Evolutionary conservation across 2,888 invertebrate species (phyloP).

Genomic region (Himalopsyche anomala): DNA sequence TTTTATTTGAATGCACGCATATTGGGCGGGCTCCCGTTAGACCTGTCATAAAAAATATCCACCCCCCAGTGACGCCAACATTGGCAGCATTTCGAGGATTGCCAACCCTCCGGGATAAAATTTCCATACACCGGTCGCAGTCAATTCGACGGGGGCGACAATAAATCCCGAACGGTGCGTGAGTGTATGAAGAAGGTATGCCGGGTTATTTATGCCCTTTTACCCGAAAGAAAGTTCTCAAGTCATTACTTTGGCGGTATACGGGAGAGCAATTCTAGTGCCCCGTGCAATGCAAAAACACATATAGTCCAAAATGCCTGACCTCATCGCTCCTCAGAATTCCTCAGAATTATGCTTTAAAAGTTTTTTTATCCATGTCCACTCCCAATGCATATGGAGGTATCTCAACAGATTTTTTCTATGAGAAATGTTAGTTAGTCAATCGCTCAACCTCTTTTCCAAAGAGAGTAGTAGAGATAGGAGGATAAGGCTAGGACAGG

Average conservation of each 20-base stretch:
- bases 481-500: too few species aligned
- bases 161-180: slow-evolving; percentile 48
- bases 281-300: too few species aligned
- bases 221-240: slow-evolving; percentile 38
- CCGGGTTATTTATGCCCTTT: slow-evolving; percentile 43
- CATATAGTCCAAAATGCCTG: too few species aligned
- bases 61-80: neutral
- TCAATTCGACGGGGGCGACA: slow-evolving; percentile 32
- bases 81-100: neutral
- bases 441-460: too few species aligned
- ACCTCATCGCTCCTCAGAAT: too few species aligned
- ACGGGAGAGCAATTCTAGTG: neutral
- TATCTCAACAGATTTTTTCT: too few species aligned
- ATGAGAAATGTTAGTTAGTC: too few species aligned
- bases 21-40: neutral
- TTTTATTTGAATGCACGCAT: slow-evolving; percentile 16
- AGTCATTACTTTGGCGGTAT: slow-evolving; percentile 45
- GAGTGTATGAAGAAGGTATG: slow-evolving; percentile 31
- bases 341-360: too few species aligned
- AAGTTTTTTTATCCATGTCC: too few species aligned
- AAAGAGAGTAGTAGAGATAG: too few species aligned
- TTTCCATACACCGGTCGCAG: slow-evolving; percentile 32
- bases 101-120: neutral
- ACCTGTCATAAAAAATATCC: neutral
- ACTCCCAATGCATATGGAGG: too few species aligned